Evolutionary conservation across 37 sponge, comb jelly and placozoan species (phyloP).

Genomic region (Crambe crambe): DNA sequence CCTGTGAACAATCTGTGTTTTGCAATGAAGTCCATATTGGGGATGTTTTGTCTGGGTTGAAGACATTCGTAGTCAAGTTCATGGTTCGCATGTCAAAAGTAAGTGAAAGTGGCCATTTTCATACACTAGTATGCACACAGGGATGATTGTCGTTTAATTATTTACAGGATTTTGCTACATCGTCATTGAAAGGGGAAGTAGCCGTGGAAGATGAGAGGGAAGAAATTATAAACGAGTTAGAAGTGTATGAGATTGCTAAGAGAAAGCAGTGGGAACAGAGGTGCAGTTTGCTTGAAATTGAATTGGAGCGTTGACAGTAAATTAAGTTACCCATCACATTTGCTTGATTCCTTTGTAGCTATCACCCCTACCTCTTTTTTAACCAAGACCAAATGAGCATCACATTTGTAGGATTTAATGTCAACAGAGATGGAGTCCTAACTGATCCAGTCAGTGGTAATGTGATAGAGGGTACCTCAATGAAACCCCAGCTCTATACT

Average conservation of each 20-base stretch:
- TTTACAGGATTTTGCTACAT: constrained; percentile 72
- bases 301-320: too few species aligned
- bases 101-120: too few species aligned
- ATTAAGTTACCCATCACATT: not conserved
- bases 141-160: too few species aligned
- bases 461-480: constrained; percentile 33
- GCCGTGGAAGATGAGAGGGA: not conserved
- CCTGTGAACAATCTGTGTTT: constrained; percentile 73
- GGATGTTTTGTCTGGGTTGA: constrained; percentile 47
- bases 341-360: constrained; percentile 8
- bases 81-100: constrained; percentile 87
- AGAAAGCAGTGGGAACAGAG: constrained; percentile 71
- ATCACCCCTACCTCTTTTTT: constrained; percentile 92
- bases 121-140: too few species aligned
- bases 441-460: constrained; percentile 27
- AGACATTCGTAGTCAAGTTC: constrained; percentile 84
- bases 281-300: constrained; percentile 22
- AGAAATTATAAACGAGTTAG: constrained; percentile 6
- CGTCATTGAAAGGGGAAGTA: constrained; percentile 56
- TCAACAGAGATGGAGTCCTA: constrained; percentile 44
- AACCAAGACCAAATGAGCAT: constrained; percentile 67
- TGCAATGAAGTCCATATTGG: constrained; percentile 48
- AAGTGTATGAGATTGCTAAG: constrained; percentile 55
- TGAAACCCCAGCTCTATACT: constrained; percentile 41
- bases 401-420: constrained; percentile 78